Evolutionary conservation across 2,888 invertebrate genomes (phyloP).

Genomic region (Hemicrepidius hirtus): DNA sequence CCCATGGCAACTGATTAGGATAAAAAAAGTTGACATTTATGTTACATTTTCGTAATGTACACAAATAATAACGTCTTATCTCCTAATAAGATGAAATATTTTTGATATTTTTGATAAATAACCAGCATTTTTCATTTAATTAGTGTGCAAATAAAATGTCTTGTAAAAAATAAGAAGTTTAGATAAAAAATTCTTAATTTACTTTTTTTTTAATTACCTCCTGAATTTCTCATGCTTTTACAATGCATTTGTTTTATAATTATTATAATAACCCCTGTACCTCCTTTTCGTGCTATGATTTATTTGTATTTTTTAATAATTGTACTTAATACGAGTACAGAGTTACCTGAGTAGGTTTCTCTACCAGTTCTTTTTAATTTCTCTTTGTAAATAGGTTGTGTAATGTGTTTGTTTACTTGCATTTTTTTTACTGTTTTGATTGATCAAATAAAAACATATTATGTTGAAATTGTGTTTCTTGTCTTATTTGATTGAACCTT

Average conservation of each 20-base stretch:
- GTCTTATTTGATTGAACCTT: not conserved
- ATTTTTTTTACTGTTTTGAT: conserved; percentile 30
- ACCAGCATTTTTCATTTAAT: not conserved
- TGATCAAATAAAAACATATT: conserved; percentile 5
- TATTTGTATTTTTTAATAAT: not conserved
- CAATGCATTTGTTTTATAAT: conserved; percentile 9
- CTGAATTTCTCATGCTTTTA: not conserved
- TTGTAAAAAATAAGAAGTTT: too few relatives aligned
- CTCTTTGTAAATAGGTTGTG: conserved; percentile 11
- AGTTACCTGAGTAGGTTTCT: too few relatives aligned
- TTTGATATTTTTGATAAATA: conserved; percentile 32
- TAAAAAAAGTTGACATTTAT: conserved; percentile 8
- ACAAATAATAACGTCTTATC: conserved; percentile 7
- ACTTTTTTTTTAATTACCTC: not conserved
- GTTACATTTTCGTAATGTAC: not conserved
- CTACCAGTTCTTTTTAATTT: not conserved
- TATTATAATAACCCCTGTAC: not conserved
- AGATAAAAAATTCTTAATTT: too few relatives aligned
- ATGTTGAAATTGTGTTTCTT: not conserved
- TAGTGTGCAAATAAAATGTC: not conserved
- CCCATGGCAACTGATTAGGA: not conserved
- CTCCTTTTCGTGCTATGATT: not conserved
- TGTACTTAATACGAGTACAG: conserved; percentile 17
- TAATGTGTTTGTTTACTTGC: conserved; percentile 23
- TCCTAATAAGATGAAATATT: conserved; percentile 23